Percentiles rank a stretch among this genome's conserved stretches.
Conservation (phyloP, 1,140 invertebrate genomes). For the Camponotus floridanus region DNA sequence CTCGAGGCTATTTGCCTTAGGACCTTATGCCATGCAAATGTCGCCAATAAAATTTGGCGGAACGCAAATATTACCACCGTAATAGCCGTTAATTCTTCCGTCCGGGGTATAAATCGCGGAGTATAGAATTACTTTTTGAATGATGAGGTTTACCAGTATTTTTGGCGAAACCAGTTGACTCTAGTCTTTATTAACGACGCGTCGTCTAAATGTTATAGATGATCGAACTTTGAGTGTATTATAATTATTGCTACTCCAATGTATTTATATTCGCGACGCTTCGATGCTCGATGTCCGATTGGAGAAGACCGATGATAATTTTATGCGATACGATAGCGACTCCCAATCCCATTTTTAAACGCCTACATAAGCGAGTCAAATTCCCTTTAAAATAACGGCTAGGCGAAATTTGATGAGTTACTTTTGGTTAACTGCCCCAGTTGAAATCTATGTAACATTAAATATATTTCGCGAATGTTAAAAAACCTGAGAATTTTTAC, state of each 20-base stretch:
- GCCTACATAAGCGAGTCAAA: constrained; percentile 40
- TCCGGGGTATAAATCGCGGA: not conserved
- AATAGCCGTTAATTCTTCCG: constrained; percentile 57
- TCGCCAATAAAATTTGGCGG: constrained; percentile 57
- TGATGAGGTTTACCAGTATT: constrained; percentile 62
- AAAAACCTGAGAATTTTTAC: not conserved
- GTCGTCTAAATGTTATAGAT: constrained; percentile 21
- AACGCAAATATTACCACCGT: constrained; percentile 25
- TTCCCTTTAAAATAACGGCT: not conserved
- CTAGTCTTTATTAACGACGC: constrained; percentile 54
- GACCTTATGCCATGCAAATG: constrained; percentile 33
- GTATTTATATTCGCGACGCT: constrained; percentile 27
- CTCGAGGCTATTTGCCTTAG: not conserved
- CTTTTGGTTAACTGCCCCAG: constrained; percentile 1
- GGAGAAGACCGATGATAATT: constrained; percentile 62
- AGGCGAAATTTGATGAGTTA: constrained; percentile 15
- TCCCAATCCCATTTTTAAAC: constrained; percentile 41
- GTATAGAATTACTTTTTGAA: constrained; percentile 21
- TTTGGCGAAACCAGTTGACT: constrained; percentile 50
- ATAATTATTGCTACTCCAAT: constrained; percentile 46
- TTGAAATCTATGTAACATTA: not conserved
- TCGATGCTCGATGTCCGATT: not conserved
- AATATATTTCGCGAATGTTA: constrained; percentile 26
- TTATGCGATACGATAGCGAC: constrained; percentile 51
- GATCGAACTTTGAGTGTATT: constrained; percentile 18